A percentile compares a stretch with the other conserved stretches of the same genome.
Conservation (phyloP, 2,113 vertebrate species). For the Lepisosteus oculatus region DNA sequence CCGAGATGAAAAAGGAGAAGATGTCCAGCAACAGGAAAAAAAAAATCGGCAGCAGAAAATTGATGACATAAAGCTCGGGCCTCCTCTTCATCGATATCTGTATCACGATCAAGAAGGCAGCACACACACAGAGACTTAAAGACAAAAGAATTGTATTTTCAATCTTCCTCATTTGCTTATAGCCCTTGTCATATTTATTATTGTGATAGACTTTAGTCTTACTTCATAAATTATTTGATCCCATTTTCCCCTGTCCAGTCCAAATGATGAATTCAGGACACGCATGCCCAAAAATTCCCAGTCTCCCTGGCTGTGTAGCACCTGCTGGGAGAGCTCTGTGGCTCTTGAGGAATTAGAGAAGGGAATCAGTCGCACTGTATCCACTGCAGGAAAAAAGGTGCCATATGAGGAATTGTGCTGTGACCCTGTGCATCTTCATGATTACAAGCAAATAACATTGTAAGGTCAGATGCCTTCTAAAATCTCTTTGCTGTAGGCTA, state of each 20-base stretch:
- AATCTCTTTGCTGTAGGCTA: no score
- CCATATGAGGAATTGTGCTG: not conserved
- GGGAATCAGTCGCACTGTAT: not conserved
- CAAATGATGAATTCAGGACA: not conserved
- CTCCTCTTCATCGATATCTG: slow-evolving; percentile 62
- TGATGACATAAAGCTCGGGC: slow-evolving; percentile 64
- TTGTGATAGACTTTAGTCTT: not conserved
- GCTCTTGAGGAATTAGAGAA: accelerated
- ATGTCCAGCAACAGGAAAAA: slow-evolving; percentile 68
- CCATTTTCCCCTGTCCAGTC: slow-evolving; percentile 1
- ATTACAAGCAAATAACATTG: no score
- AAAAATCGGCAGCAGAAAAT: slow-evolving; percentile 61
- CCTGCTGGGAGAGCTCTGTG: accelerated
- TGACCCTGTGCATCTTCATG: no score
- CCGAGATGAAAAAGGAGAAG: slow-evolving; percentile 58
- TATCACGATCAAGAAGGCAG: not conserved
- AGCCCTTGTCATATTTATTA: no score
- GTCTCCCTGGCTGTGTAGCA: slow-evolving; percentile 46
- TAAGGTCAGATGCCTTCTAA: no score
- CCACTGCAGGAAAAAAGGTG: slow-evolving; percentile 8
- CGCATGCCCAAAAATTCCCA: slow-evolving; percentile 34
- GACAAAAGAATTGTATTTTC: not conserved
- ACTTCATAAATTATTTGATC: slow-evolving; percentile 28
- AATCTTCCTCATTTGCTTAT: no score
- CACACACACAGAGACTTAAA: not conserved